These are phyloP conservation scores for Conopomorpha cramerella DNA, from an alignment of 1,140 invertebrate species.

Conservation along the genomic window DNA sequence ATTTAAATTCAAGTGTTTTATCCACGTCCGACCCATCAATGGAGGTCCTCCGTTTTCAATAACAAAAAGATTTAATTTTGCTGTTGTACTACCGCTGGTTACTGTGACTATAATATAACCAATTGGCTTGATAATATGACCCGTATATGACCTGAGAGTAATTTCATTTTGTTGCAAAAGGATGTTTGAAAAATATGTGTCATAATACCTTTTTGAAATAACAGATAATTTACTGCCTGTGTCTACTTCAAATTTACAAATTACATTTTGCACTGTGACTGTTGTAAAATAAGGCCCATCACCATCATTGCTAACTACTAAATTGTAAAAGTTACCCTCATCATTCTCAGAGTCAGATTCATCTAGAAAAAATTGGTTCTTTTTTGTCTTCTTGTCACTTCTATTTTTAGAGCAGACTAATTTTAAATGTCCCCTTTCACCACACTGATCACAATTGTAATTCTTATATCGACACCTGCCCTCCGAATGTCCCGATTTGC, in stretches of 20 bases:
- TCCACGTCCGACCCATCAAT: not conserved
- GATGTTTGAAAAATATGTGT: not conserved
- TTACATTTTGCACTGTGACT: constrained; percentile 1
- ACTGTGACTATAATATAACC: not conserved
- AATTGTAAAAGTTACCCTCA: constrained; percentile 6
- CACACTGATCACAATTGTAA: constrained; percentile 8
- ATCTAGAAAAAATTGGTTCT: constrained; percentile 5
- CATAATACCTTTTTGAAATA: constrained; percentile 4
- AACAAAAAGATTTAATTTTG: not conserved
- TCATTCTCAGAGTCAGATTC: constrained; percentile 3
- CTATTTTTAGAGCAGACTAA: constrained; percentile 1
- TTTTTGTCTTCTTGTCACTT: not conserved
- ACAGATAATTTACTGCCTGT: constrained; percentile 10
- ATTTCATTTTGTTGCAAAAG: not conserved
- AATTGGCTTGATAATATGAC: not conserved
- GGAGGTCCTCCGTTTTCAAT: not conserved
- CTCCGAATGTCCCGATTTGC: constrained; percentile 3
- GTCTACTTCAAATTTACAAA: constrained; percentile 6
- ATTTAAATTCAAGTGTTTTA: not conserved
- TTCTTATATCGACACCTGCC: constrained; percentile 8
- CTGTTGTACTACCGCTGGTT: no score
- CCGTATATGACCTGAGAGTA: not conserved
- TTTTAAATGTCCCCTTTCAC: constrained; percentile 8
- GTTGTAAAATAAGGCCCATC: constrained; percentile 5
- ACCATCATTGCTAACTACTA: not conserved